These are phyloP conservation scores for Drosophila fulvimacula DNA, from an alignment of 2,888 invertebrate species.

Conservation along the genomic window DNA sequence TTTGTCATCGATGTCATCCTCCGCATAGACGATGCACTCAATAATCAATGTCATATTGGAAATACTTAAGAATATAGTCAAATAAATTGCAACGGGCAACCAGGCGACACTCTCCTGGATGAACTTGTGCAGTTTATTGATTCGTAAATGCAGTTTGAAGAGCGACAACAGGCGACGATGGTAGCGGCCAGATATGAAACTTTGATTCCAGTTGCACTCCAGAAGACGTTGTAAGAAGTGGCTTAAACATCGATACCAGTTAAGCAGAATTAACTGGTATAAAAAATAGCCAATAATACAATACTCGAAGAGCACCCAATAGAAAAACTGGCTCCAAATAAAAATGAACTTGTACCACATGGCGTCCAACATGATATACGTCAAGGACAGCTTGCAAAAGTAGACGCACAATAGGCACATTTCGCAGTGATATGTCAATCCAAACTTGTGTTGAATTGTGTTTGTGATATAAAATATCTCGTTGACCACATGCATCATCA, in stretches of 20 bases:
- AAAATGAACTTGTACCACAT: slow-evolving; percentile 40
- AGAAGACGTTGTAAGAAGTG: slow-evolving; percentile 47
- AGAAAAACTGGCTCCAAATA: slow-evolving; percentile 36
- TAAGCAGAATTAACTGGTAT: slow-evolving; percentile 54
- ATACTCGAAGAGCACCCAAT: slow-evolving; percentile 60
- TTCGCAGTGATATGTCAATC: slow-evolving; percentile 50
- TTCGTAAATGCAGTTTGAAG: slow-evolving; percentile 54
- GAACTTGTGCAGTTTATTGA: slow-evolving; percentile 49
- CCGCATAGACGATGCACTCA: slow-evolving; percentile 49
- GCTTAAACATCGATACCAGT: slow-evolving; percentile 51
- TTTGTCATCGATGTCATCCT: slow-evolving; percentile 52
- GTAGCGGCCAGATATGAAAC: slow-evolving; percentile 23
- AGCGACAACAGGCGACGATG: slow-evolving; percentile 47
- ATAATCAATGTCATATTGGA: slow-evolving; percentile 52
- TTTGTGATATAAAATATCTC: slow-evolving; percentile 49
- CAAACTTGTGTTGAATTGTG: slow-evolving; percentile 44
- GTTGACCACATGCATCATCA: slow-evolving; percentile 39
- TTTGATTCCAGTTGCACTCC: slow-evolving; percentile 23
- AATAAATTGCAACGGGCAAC: slow-evolving; percentile 46
- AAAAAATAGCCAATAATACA: slow-evolving; percentile 49
- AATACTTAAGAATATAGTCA: slow-evolving; percentile 50
- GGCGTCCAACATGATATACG: slow-evolving; percentile 31
- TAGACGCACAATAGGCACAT: slow-evolving; percentile 34
- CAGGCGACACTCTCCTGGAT: slow-evolving; percentile 38
- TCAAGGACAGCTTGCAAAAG: slow-evolving; percentile 30